Conservation (phyloP, 2,113 vertebrate genomes). For the Dromaius novaehollandiae region DNA sequence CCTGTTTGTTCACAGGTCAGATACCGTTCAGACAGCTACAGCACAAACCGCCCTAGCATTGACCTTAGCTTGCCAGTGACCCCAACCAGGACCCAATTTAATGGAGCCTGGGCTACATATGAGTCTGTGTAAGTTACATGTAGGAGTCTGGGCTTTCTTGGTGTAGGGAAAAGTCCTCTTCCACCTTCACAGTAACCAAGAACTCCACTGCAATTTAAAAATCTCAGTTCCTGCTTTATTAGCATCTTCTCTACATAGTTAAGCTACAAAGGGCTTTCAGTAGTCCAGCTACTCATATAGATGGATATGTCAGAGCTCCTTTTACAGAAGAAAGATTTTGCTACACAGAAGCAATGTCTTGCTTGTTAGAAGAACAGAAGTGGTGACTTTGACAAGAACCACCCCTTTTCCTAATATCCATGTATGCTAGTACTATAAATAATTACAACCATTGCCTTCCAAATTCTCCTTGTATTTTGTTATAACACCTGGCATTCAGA, state of each 20-base stretch:
- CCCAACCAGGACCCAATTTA: background rate
- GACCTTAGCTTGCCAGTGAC: background rate
- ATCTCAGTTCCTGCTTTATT: background rate
- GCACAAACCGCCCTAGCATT: background rate
- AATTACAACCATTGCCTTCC: background rate
- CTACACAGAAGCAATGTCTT: background rate
- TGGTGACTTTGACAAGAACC: background rate
- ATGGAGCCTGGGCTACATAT: background rate
- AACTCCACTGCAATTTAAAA: background rate
- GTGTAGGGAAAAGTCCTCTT: background rate
- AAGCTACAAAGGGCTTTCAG: background rate
- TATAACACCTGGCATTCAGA: background rate
- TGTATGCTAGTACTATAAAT: background rate
- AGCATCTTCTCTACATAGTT: background rate
- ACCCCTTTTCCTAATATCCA: background rate
- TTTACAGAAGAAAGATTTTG: background rate
- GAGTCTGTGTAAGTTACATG: background rate
- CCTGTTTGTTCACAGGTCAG: background rate
- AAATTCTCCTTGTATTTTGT: background rate
- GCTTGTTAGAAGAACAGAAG: background rate
- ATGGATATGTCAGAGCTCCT: background rate
- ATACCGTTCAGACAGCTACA: background rate
- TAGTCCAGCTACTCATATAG: background rate
- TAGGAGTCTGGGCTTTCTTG: background rate
- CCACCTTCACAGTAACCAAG: background rate